phyloP scores from a whole-genome alignment of 2,113 vertebrate genomes.

The Heptranchias perlo region DNA sequence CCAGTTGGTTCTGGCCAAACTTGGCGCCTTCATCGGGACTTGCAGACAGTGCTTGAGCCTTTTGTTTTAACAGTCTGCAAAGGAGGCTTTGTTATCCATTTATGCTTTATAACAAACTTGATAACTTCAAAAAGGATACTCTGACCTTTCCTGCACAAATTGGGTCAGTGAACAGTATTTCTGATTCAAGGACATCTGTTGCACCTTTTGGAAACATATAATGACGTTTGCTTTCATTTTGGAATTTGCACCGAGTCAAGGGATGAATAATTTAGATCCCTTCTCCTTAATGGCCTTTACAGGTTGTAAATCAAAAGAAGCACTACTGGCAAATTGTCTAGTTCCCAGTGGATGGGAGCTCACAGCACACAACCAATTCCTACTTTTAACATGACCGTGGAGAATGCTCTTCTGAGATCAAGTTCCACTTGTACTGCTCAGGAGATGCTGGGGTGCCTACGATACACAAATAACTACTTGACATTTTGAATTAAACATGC shows the following conservation, averaged over 20 bases:
- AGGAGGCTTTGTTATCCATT: not conserved
- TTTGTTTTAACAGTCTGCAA: not conserved
- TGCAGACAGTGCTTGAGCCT: not conserved
- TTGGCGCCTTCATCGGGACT: not conserved
- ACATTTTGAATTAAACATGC: not conserved
- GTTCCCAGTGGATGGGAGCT: not conserved
- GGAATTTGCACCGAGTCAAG: not conserved
- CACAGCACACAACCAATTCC: not conserved
- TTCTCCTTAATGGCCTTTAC: conserved; percentile 12
- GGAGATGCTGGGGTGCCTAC: not conserved
- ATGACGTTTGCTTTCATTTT: not conserved
- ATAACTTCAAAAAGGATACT: not conserved
- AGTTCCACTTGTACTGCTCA: not conserved
- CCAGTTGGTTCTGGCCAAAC: not conserved
- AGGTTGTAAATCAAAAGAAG: not conserved
- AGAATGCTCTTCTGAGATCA: not conserved
- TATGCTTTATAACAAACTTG: not conserved
- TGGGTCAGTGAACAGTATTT: not conserved
- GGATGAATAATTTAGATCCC: conserved; percentile 6
- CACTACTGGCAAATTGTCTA: not conserved
- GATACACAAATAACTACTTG: not conserved
- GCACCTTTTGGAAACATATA: not conserved
- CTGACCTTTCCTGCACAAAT: not conserved
- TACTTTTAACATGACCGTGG: not conserved
- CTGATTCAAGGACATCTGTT: not conserved